Evolutionary conservation across 2,113 vertebrate species (phyloP), one percentile per base, ranked within the genome.

Genomic region (Bungarus multicinctus): DNA sequence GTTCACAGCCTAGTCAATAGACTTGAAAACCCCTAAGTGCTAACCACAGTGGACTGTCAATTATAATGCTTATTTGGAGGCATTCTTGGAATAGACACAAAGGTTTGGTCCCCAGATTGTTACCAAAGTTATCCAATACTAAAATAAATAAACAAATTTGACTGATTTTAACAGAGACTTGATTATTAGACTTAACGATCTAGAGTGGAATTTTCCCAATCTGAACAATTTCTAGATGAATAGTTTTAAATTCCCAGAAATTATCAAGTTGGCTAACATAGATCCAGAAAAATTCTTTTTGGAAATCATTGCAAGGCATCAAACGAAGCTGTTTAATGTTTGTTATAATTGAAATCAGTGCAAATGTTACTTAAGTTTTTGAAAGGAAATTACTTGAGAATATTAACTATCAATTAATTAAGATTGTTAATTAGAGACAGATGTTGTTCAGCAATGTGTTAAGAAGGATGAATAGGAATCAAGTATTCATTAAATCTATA

Each of bases 361-460:
- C 87, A 2, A 0, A 94, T 96, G 94, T 94, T 96, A 10, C 58
- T 95, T 96, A 94, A 81, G 27, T 87, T 95, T 95, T 95, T 93
- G 94, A 94, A 95, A 95, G 94, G 94, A 95, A 95, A 96, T 92
- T 57, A 91, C 94, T 97, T 96, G 93, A n/a, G 2, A 97, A 94
- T 96, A 97, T 96, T 96, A 97, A 94, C 95, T 30, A 88, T 93
- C 93, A 95, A 16, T 94, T 96, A 97, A 97, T 97, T 97, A 95
- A 95, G 95, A 93, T 1, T 3, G 90, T 96, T 97, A 96, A 97
- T 96, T 97, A 97, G 94, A 97, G 95, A 94, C 95, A 97, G 95
- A 97, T 95, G 88, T 91, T 96, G 93, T 91, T 96, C 95, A 95
- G 92, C 87, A 92, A 95, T 87, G 1, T 14, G 93, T 95, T 95